These are phyloP conservation scores for Aphyosemion australe DNA, from an alignment of 2,113 vertebrate genomes.

Conservation along the genomic window DNA sequence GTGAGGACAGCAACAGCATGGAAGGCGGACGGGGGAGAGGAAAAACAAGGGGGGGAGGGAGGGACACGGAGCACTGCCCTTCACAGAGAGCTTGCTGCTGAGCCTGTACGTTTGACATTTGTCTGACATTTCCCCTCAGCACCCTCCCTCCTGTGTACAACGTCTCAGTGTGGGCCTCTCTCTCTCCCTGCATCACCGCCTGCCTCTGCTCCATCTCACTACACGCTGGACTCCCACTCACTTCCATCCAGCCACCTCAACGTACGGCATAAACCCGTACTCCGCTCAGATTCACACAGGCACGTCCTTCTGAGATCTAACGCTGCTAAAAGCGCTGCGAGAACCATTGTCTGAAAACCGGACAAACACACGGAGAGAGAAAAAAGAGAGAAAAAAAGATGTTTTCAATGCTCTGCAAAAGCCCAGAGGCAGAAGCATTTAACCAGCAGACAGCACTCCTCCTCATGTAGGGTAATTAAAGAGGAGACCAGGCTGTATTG, in stretches of 20 bases:
- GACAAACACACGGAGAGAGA: constrained; percentile 38
- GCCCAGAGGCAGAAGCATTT: constrained; percentile 59
- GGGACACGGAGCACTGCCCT: constrained; percentile 22
- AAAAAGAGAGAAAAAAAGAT: not conserved
- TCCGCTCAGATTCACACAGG: constrained; percentile 10
- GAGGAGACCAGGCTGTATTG: constrained; percentile 76
- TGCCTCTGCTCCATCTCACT: constrained; percentile 42
- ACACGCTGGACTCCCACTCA: constrained; percentile 41
- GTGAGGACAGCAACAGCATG: constrained; percentile 7
- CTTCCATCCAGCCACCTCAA: constrained; percentile 21
- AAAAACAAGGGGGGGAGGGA: constrained; percentile 22
- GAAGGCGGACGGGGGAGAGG: not conserved
- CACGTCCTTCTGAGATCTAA: constrained; percentile 11
- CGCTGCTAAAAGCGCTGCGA: constrained; percentile 17
- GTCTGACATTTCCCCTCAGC: constrained; percentile 78
- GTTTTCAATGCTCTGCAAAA: constrained; percentile 44
- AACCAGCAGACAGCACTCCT: constrained; percentile 67
- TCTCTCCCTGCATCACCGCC: constrained; percentile 32
- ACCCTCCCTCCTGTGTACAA: constrained; percentile 37
- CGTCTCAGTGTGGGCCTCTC: constrained; percentile 52
- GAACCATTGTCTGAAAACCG: constrained; percentile 35
- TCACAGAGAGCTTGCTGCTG: constrained; percentile 45
- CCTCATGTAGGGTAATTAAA: constrained; percentile 80
- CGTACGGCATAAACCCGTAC: constrained; percentile 31
- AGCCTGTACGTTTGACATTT: constrained; percentile 83